Evolutionary conservation across 2,797 vertebrate species (phyloP), one percentile per base, ranked within the genome.

Genomic region (Aeoliscus strigatus): DNA sequence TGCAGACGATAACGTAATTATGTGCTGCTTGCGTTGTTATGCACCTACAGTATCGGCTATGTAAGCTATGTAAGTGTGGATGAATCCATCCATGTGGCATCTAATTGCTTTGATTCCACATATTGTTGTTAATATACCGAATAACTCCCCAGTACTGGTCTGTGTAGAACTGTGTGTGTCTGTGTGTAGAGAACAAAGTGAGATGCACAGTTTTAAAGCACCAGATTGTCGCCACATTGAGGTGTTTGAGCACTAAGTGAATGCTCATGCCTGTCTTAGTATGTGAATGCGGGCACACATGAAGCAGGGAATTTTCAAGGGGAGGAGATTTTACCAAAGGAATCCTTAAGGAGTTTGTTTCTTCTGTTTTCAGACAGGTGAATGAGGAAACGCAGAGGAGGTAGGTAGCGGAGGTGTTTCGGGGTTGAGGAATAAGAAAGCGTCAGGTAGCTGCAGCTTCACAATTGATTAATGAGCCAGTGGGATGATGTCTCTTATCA

Each of bases 381-480:
- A 44, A 63, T 40, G 58, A 69, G 56, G 39, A 51, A 49, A 56
- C 35, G 21, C 13, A 25, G 14, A 9, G 39, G 48, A 67, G 43
- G 64, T 39, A 65, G 61, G 73, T 54, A 68, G 58, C 11, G 46
- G 42, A 62, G 63, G 67, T 64, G 54, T 66, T 75, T 77, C 62
- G 58, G 75, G 69, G 75, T 51, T 60, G 66, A 47, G 70, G 75
- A 84, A 83, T 78, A 79, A 80, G 76, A 78, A 81, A 80, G 72
- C 60, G 69, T 75, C 81, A 85, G 83, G 84, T 85, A 84, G 76
- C 84, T 75, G 80, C 74, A 77, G 78, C 83, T 84, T 84, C 83
- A 81, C 84, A 83, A 75, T 81, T 86, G 84, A 86, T 86, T 86
- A 86, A 86, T 84, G 84, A 85, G 79, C 80, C 83, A 78, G 79